Evolutionary conservation across 2,888 invertebrate genomes (phyloP).

Genomic region (Spilosoma lubricipeda): DNA sequence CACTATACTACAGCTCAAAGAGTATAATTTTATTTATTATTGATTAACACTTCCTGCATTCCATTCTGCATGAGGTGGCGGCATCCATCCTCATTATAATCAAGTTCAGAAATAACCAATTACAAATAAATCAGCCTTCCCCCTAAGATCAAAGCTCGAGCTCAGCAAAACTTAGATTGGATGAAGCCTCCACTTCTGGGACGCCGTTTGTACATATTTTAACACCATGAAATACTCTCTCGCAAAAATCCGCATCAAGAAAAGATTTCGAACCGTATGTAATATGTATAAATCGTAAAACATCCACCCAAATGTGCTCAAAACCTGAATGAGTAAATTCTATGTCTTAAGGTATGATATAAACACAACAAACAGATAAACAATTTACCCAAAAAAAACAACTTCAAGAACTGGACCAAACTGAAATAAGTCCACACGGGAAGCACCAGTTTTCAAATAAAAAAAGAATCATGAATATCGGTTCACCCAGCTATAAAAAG

Average conservation of each 20-base stretch:
- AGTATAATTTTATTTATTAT: too few relatives aligned
- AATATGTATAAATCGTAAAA: slow-evolving; percentile 23
- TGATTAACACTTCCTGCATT: too few relatives aligned
- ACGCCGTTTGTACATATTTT: slow-evolving; percentile 31
- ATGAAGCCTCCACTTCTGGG: slow-evolving; percentile 9
- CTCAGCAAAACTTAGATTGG: slow-evolving; percentile 29
- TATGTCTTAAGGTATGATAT: neutral
- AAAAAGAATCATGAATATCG: too few relatives aligned
- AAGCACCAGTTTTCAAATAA: too few relatives aligned
- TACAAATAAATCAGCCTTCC: slow-evolving; percentile 8
- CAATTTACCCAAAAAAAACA: too few relatives aligned
- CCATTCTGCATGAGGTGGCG: too few relatives aligned
- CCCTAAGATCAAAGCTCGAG: slow-evolving; percentile 4
- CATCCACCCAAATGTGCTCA: neutral
- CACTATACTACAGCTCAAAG: too few relatives aligned
- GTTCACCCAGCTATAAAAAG: too few relatives aligned
- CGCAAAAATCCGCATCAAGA: slow-evolving; percentile 26
- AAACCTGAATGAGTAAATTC: neutral
- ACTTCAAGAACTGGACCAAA: too few relatives aligned
- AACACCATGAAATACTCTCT: slow-evolving; percentile 31
- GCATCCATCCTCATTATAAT: neutral
- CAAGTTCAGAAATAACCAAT: slow-evolving; percentile 7
- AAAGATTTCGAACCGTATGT: slow-evolving; percentile 26
- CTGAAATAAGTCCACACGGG: too few relatives aligned
- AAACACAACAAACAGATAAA: too few relatives aligned